Conservation (phyloP, 2,797 vertebrate species). For the Tenualosa thibaudeaui region DNA sequence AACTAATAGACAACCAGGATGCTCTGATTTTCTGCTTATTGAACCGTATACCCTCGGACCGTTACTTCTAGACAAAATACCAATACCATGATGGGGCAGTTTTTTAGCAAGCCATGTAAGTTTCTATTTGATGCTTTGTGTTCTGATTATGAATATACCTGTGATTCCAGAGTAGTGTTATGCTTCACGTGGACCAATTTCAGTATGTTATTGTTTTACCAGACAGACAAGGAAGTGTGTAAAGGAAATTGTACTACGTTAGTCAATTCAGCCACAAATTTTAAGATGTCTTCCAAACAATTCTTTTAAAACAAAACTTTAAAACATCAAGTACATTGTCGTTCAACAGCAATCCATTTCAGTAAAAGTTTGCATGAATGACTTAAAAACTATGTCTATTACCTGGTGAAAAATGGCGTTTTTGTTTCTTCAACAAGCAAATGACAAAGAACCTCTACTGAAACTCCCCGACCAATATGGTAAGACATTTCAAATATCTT, state of each 20-base stretch:
- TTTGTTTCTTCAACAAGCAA: not conserved
- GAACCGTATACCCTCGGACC: not conserved
- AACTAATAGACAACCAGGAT: not conserved
- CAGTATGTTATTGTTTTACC: not conserved
- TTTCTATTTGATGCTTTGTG: not conserved
- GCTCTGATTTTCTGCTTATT: not conserved
- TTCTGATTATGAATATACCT: not conserved
- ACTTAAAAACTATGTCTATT: not conserved
- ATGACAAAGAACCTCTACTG: not conserved
- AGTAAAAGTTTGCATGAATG: too few relatives aligned
- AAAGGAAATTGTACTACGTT: not conserved
- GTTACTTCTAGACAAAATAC: not conserved
- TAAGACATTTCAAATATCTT: not conserved
- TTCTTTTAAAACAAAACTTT: too few relatives aligned
- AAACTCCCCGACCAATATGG: not conserved
- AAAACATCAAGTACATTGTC: not conserved
- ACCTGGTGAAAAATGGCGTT: not conserved
- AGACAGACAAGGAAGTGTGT: not conserved
- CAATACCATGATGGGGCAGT: not conserved
- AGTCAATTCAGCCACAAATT: not conserved
- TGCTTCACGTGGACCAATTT: not conserved
- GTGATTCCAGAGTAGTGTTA: not conserved
- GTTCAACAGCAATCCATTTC: not conserved
- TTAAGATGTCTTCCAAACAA: not conserved
- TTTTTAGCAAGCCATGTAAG: not conserved